A percentile compares a stretch with the other conserved stretches of the same genome.
phyloP scores from a whole-genome alignment of 2,113 vertebrate genomes.

The Chloropsis hardwickii region DNA sequence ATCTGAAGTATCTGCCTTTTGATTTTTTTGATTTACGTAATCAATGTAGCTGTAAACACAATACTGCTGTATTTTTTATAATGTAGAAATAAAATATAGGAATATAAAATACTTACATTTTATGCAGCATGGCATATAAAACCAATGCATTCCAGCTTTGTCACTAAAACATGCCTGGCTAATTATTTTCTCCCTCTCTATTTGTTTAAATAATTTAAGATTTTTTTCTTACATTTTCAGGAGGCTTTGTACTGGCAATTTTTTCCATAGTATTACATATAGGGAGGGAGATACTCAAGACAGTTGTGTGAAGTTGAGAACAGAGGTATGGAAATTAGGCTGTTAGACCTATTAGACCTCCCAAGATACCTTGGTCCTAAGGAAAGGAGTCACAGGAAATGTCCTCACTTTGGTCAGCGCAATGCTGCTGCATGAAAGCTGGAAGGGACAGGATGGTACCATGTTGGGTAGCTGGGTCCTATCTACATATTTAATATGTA shows the following conservation, averaged over 20 bases:
- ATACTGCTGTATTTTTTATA: neutral
- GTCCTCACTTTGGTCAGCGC: rapidly evolving
- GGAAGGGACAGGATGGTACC: neutral
- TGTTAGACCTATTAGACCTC: neutral
- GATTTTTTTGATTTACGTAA: neutral
- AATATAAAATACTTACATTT: neutral
- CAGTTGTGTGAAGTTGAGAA: neutral
- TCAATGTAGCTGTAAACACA: neutral
- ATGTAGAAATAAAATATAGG: neutral
- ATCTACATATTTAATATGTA: rapidly evolving
- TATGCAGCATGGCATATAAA: neutral
- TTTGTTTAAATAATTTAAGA: neutral
- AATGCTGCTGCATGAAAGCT: rapidly evolving
- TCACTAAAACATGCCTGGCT: neutral
- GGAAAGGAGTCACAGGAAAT: neutral
- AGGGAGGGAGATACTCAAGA: neutral
- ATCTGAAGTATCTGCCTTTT: neutral
- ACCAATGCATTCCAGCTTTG: neutral
- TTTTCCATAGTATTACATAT: neutral
- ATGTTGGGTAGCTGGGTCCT: neutral
- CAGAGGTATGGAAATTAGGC: neutral
- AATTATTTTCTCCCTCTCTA: neutral
- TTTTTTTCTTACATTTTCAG: neutral
- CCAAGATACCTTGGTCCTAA: neutral
- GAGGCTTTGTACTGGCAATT: neutral